Conservation (phyloP, 1,140 invertebrate species). For the Colletes gigas region DNA sequence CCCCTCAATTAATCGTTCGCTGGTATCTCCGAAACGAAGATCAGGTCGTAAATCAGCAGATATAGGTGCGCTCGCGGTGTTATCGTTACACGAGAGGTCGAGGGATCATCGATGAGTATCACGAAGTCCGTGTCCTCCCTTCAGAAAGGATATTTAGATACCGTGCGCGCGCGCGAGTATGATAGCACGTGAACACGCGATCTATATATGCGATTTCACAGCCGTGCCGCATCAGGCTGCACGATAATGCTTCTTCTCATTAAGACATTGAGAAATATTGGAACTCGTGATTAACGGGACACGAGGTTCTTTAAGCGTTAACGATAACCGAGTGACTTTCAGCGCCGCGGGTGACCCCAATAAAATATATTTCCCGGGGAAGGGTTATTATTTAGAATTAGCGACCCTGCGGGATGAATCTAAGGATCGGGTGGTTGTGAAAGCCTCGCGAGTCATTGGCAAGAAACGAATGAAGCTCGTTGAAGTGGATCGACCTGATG, state of each 20-base stretch:
- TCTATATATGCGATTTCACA: conserved; percentile 58
- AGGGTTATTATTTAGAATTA: conserved; percentile 40
- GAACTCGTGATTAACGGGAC: conserved; percentile 59
- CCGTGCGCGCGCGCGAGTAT: neutral
- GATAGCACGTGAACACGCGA: conserved; percentile 60
- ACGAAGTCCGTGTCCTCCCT: conserved; percentile 32
- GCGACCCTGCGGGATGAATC: conserved; percentile 17
- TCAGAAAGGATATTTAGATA: conserved; percentile 47
- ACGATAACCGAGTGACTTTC: conserved; percentile 47
- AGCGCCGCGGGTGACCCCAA: conserved; percentile 29
- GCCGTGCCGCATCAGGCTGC: conserved; percentile 21
- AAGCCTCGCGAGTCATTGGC: neutral
- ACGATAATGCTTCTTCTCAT: conserved; percentile 62
- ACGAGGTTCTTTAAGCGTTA: conserved; percentile 48
- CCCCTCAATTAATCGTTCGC: conserved; percentile 10
- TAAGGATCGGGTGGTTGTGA: neutral
- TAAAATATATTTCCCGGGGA: conserved; percentile 33
- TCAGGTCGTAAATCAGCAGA: conserved; percentile 16
- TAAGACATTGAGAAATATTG: conserved; percentile 69
- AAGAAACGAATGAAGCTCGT: neutral
- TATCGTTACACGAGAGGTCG: conserved; percentile 32
- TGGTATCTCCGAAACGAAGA: conserved; percentile 14
- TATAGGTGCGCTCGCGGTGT: neutral
- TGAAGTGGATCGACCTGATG: neutral
- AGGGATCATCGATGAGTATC: conserved; percentile 47